Percentiles rank a stretch among this genome's conserved stretches.
Conservation (phyloP, 2,888 invertebrate species). For the Calliphora vomitoria region DNA sequence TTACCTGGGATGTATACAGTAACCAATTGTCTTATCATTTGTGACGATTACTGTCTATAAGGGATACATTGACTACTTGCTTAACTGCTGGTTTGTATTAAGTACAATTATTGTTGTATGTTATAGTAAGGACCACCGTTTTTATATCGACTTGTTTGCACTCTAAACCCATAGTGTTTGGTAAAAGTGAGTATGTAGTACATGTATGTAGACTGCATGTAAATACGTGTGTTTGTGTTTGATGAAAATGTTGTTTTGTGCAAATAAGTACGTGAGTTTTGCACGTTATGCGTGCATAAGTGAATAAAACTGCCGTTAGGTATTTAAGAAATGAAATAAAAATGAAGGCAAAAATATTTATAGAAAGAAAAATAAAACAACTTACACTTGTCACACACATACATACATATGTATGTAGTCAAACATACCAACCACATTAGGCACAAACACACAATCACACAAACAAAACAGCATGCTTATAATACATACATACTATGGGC, state of each 20-base stretch:
- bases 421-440: not conserved
- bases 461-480: constrained; percentile 6
- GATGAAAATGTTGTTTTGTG: constrained; percentile 50
- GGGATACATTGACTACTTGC: no score
- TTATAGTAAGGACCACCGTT: no score
- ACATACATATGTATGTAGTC: not conserved
- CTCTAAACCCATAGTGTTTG: constrained; percentile 23
- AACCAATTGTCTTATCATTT: no score
- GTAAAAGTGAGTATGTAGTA: not conserved
- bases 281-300: constrained; percentile 83
- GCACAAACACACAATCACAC: not conserved
- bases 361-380: constrained; percentile 66
- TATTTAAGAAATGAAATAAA: constrained; percentile 79
- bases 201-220: not conserved
- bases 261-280: constrained; percentile 82
- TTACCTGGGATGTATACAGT: no score
- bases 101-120: no score
- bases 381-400: constrained; percentile 38
- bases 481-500: no score
- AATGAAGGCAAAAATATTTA: constrained; percentile 61
- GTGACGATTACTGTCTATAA: no score
- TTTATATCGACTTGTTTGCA: not conserved
- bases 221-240: constrained; percentile 7
- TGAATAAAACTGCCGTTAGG: constrained; percentile 83
- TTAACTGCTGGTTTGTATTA: no score